Evolutionary conservation across 2,888 invertebrate species (phyloP).

Genomic region (Pyrrhosoma nymphula): DNA sequence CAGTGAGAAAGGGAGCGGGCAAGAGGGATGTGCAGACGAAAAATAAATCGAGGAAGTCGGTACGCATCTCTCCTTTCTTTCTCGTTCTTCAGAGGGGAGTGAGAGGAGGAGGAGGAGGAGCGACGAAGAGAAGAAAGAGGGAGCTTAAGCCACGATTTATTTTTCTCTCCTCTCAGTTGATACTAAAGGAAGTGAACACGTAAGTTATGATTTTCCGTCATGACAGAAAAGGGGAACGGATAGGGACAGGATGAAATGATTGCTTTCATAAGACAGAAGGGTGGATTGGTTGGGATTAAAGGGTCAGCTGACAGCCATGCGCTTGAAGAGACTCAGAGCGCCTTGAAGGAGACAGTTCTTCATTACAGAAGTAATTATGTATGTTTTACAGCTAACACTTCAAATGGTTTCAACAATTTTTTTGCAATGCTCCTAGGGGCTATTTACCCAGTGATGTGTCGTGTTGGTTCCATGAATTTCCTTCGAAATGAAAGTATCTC

Average conservation of each 20-base stretch:
- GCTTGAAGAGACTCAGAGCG: not conserved
- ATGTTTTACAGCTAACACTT: not conserved
- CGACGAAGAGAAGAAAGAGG: not conserved
- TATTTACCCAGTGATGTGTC: too few species aligned
- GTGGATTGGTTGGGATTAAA: not conserved
- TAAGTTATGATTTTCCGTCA: not conserved
- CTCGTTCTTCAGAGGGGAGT: not conserved
- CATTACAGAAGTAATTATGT: not conserved
- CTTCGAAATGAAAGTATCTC: too few species aligned
- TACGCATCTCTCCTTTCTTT: not conserved
- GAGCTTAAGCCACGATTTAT: slow-evolving; percentile 7
- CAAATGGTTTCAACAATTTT: not conserved
- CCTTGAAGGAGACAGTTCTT: not conserved
- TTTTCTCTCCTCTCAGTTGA: slow-evolving; percentile 5
- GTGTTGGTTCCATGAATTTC: too few species aligned
- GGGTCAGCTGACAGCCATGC: not conserved
- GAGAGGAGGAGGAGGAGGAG: not conserved
- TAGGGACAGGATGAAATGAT: not conserved
- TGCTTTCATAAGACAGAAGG: not conserved
- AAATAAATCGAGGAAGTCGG: not conserved
- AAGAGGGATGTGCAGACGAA: not conserved
- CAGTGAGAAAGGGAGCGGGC: not conserved
- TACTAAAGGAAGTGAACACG: slow-evolving; percentile 14
- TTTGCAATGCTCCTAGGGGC: too few species aligned
- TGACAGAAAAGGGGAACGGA: not conserved